These are phyloP conservation scores for Orycteropus afer DNA, from an alignment of 2,113 vertebrate genomes.

Conservation along the genomic window DNA sequence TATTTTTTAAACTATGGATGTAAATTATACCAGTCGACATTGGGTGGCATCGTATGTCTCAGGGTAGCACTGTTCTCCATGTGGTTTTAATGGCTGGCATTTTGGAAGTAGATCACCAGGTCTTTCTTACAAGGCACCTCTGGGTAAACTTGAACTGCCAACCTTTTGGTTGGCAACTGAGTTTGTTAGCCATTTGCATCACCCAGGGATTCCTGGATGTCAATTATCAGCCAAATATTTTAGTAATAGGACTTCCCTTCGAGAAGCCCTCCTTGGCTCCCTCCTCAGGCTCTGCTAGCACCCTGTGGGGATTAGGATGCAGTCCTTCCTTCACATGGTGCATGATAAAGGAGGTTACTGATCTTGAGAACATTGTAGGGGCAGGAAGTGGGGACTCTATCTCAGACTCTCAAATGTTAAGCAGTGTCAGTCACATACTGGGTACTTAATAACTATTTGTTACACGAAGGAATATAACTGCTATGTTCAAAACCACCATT, in stretches of 20 bases:
- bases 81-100: too few relatives aligned
- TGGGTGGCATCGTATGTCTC: too few relatives aligned
- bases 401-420: neutral
- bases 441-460: neutral
- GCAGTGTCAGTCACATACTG: neutral
- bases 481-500: neutral
- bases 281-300: neutral
- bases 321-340: neutral
- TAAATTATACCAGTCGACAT: neutral
- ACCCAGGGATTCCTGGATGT: neutral
- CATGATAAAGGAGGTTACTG: too few relatives aligned
- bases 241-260: neutral
- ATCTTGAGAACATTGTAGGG: neutral
- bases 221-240: neutral
- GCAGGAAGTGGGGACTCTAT: neutral
- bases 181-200: too few relatives aligned
- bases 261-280: neutral
- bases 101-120: too few relatives aligned
- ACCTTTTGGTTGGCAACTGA: too few relatives aligned
- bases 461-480: neutral
- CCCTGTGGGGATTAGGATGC: neutral
- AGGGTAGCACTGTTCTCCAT: too few relatives aligned
- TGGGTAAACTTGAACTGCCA: too few relatives aligned
- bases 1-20: neutral
- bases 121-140: too few relatives aligned